Percentiles rank a stretch among this genome's conserved stretches.
These are phyloP conservation scores for Leptopilina clavipes DNA, from an alignment of 1,140 invertebrate species.

Conservation along the genomic window DNA sequence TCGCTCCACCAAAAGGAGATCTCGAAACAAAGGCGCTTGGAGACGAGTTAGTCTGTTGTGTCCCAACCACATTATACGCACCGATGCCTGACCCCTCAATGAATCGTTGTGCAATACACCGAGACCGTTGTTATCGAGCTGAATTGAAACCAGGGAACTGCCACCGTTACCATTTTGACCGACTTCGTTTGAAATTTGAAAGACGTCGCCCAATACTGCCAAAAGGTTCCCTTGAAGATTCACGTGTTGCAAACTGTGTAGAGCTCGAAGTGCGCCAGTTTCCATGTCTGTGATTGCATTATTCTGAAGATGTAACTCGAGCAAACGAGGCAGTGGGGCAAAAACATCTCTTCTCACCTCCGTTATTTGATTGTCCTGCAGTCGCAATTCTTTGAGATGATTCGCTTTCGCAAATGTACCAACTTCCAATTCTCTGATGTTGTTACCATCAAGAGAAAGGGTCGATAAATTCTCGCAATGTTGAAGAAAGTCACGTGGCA, in stretches of 20 bases:
- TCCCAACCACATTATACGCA: constrained; percentile 90
- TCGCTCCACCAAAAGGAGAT: constrained; percentile 83
- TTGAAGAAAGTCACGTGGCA: constrained; percentile 84
- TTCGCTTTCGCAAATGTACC: constrained; percentile 85
- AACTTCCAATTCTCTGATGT: constrained; percentile 86
- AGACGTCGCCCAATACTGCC: constrained; percentile 86
- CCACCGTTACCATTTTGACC: constrained; percentile 64
- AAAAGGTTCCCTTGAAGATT: constrained; percentile 90
- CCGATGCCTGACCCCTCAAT: constrained; percentile 84
- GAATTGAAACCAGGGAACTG: constrained; percentile 86
- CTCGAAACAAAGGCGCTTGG: constrained; percentile 83
- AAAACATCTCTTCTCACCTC: constrained; percentile 87
- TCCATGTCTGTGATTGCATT: constrained; percentile 89
- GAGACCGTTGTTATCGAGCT: constrained; percentile 89
- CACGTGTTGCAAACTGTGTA: constrained; percentile 90
- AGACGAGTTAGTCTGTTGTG: constrained; percentile 87
- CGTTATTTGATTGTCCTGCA: constrained; percentile 89
- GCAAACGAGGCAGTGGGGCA: constrained; percentile 83
- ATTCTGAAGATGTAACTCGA: constrained; percentile 91
- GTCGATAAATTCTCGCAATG: constrained; percentile 85
- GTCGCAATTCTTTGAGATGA: constrained; percentile 86
- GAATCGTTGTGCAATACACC: constrained; percentile 85
- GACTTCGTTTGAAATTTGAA: constrained; percentile 75
- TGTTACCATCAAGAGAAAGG: constrained; percentile 93
- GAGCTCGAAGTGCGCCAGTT: constrained; percentile 86